Percentiles rank a stretch among this genome's conserved stretches.
Conservation (phyloP, 2,888 invertebrate species). For the Apocheima hispidaria region DNA sequence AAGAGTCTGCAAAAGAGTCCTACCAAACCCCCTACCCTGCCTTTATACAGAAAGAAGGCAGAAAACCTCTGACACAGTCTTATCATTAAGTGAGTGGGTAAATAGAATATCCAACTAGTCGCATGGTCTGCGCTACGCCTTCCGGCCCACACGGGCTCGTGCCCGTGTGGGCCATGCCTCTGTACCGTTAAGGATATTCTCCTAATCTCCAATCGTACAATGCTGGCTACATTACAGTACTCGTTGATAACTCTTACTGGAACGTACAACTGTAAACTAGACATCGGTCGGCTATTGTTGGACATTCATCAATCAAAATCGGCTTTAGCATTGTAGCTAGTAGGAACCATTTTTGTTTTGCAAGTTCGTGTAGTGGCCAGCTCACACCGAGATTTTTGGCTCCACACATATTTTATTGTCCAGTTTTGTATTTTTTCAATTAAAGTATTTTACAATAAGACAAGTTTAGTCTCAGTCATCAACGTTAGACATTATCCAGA, state of each 20-base stretch:
- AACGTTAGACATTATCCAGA: too few species aligned
- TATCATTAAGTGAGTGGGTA: too few species aligned
- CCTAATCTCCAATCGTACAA: constrained; percentile 76
- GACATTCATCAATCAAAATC: constrained; percentile 22
- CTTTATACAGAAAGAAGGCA: too few species aligned
- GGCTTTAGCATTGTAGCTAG: constrained; percentile 4
- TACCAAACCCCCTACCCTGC: too few species aligned
- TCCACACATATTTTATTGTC: too few species aligned
- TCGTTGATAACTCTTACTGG: constrained; percentile 11
- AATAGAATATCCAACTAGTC: background rate
- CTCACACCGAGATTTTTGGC: too few species aligned
- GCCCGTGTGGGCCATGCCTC: constrained; percentile 64
- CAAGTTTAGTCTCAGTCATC: too few species aligned
- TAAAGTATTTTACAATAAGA: too few species aligned
- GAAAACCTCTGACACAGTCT: too few species aligned
- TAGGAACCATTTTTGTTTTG: background rate
- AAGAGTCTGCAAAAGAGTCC: too few species aligned
- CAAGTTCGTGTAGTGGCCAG: too few species aligned
- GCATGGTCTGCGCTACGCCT: background rate
- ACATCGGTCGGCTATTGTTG: constrained; percentile 9
- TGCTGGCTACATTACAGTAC: constrained; percentile 28
- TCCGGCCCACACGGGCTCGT: constrained; percentile 23
- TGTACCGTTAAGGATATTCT: constrained; percentile 78
- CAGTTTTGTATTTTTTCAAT: too few species aligned
- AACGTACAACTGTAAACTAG: constrained; percentile 13